phyloP scores from a whole-genome alignment of 2,113 vertebrate species.

The Gobiocypris rarus region DNA sequence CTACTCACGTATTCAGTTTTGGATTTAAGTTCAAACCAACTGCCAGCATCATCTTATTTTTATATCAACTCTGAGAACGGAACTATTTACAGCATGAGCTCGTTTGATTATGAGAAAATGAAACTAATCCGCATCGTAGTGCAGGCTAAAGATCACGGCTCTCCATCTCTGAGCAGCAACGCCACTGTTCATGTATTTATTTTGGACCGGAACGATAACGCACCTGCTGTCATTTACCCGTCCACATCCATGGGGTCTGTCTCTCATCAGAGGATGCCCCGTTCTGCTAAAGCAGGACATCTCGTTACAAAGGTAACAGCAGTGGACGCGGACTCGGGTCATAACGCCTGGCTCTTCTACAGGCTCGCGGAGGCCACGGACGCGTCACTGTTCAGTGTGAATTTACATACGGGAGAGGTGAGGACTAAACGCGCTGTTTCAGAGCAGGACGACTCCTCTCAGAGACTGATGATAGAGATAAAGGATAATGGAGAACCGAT shows the following conservation, averaged over 20 bases:
- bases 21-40: no score
- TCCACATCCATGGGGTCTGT: conserved; percentile 61
- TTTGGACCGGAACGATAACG: conserved; percentile 78
- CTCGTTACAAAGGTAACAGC: conserved; percentile 86
- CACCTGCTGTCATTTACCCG: conserved; percentile 78
- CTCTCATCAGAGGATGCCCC: conserved; percentile 72
- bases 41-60: no score
- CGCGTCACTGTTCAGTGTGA: conserved; percentile 77
- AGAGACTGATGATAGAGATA: conserved; percentile 80
- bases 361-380: conserved; percentile 76
- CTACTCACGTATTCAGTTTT: no score
- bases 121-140: conserved; percentile 82
- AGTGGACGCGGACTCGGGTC: conserved; percentile 82
- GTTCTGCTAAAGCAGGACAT: conserved; percentile 77
- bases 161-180: conserved; percentile 74
- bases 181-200: conserved; percentile 73
- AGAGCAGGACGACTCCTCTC: conserved; percentile 74
- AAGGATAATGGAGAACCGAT: conserved; percentile 81
- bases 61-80: conserved; percentile 81
- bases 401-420: conserved; percentile 79
- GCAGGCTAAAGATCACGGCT: conserved; percentile 80
- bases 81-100: conserved; percentile 78
- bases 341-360: conserved; percentile 85
- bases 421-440: conserved; percentile 74
- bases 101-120: conserved; percentile 84